Conservation (phyloP, 2,888 invertebrate species). For the Cabera pusaria region DNA sequence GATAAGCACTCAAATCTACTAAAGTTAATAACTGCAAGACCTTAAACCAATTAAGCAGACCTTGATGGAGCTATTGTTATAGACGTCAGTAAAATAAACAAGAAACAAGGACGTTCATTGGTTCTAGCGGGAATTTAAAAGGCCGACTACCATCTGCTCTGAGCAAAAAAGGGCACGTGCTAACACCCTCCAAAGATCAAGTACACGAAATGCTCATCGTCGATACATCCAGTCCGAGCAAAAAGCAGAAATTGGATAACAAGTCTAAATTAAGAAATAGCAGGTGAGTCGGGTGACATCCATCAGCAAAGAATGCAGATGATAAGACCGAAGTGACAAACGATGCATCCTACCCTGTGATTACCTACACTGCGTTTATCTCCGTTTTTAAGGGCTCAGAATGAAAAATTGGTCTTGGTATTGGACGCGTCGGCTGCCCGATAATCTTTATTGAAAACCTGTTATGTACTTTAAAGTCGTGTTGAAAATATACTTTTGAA, state of each 20-base stretch:
- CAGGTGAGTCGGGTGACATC: constrained; percentile 39
- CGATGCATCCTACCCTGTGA: constrained; percentile 26
- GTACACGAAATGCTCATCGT: constrained; percentile 2
- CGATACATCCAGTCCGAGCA: constrained; percentile 11
- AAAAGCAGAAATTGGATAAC: constrained; percentile 34
- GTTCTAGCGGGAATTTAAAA: constrained; percentile 1
- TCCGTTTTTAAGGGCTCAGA: constrained; percentile 32
- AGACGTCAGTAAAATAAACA: no score
- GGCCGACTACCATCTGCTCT: constrained; percentile 1
- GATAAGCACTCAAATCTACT: no score
- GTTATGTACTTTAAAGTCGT: constrained; percentile 23
- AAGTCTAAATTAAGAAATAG: constrained; percentile 47
- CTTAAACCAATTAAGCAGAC: no score
- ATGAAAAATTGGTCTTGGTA: constrained; percentile 46
- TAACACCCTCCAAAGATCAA: constrained; percentile 8
- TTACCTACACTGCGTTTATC: constrained; percentile 35
- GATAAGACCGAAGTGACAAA: constrained; percentile 30
- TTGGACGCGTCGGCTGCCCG: constrained; percentile 37
- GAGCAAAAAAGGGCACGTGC: constrained; percentile 12
- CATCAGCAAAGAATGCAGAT: constrained; percentile 25
- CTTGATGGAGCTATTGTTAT: no score
- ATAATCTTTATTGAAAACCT: constrained; percentile 41
- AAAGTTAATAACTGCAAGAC: no score
- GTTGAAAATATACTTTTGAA: constrained; percentile 13
- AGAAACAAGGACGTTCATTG: not conserved